phyloP scores from a whole-genome alignment of 2,888 invertebrate genomes.

The Caenorhabditis auriculariae region DNA sequence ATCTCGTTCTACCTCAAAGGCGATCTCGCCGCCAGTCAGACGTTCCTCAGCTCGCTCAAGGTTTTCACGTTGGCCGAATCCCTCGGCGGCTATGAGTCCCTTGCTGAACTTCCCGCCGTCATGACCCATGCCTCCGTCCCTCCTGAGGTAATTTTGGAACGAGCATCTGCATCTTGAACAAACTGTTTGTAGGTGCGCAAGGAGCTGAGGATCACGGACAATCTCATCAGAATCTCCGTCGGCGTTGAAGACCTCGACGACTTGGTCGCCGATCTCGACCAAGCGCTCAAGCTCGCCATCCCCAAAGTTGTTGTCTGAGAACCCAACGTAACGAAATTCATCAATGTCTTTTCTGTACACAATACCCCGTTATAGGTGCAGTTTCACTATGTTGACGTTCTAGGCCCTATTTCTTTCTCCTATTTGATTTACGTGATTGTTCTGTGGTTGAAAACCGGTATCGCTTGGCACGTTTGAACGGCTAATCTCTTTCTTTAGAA shows the following conservation, averaged over 20 bases:
- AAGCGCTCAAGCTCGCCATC: constrained; percentile 73
- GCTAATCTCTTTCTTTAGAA: constrained; percentile 1
- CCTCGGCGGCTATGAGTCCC: constrained; percentile 89
- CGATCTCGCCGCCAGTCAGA: constrained; percentile 74
- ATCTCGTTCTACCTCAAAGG: constrained; percentile 85
- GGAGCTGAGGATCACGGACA: constrained; percentile 79
- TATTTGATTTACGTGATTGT: constrained; percentile 12
- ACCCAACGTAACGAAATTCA: too few species aligned
- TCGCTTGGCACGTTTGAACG: constrained; percentile 8
- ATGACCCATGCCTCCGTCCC: constrained; percentile 96
- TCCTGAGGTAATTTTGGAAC: constrained; percentile 68
- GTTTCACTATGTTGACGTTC: too few species aligned
- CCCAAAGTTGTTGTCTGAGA: too few species aligned
- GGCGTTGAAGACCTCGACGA: constrained; percentile 86
- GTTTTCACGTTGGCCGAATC: constrained; percentile 87
- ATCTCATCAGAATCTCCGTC: constrained; percentile 81
- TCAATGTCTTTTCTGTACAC: too few species aligned
- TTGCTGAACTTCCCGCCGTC: constrained; percentile 84
- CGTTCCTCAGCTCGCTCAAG: constrained; percentile 76
- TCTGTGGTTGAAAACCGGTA: constrained; percentile 15
- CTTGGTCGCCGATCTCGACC: constrained; percentile 79
- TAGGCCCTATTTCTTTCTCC: too few species aligned
- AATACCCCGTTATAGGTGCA: too few species aligned
- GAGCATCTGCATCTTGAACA: background rate
- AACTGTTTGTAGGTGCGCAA: constrained; percentile 68